Conservation (phyloP, 2,797 vertebrate genomes). For the Sebastes hubbsi region DNA sequence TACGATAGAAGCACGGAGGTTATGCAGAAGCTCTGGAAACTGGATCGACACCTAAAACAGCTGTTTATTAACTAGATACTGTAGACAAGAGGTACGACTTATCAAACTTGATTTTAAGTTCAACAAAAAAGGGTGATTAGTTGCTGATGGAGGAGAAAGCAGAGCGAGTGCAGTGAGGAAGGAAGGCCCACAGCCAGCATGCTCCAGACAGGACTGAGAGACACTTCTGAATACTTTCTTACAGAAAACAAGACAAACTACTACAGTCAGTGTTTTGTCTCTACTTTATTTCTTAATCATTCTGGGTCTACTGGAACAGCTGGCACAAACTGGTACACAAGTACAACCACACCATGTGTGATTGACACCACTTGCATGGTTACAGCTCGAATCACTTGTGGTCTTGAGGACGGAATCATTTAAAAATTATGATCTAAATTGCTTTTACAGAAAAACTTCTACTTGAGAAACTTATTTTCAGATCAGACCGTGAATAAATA, state of each 20-base stretch:
- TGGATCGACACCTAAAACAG: background rate
- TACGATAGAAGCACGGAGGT: constrained; percentile 41
- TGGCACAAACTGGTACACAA: constrained; percentile 54
- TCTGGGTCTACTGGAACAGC: constrained; percentile 46
- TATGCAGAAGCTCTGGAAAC: constrained; percentile 46
- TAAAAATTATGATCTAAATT: background rate
- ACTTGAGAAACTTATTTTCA: constrained; percentile 17
- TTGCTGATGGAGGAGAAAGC: constrained; percentile 57
- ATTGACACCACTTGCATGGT: constrained; percentile 32
- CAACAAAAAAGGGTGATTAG: constrained; percentile 55
- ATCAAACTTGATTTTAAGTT: constrained; percentile 21
- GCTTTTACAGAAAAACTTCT: constrained; percentile 37
- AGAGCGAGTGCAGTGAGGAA: constrained; percentile 58
- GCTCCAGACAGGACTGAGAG: constrained; percentile 38
- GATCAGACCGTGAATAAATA: constrained; percentile 45
- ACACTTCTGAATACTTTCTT: constrained; percentile 38
- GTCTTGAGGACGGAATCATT: constrained; percentile 35
- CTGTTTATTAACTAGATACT: background rate
- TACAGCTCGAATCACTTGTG: constrained; percentile 42
- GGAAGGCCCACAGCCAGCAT: constrained; percentile 48
- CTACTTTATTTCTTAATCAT: constrained; percentile 79
- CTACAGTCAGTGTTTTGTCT: constrained; percentile 71
- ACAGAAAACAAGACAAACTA: constrained; percentile 78
- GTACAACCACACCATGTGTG: constrained; percentile 40
- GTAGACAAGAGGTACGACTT: background rate